Conservation (phyloP, 2,113 vertebrate species). For the Argyrosomus japonicus region DNA sequence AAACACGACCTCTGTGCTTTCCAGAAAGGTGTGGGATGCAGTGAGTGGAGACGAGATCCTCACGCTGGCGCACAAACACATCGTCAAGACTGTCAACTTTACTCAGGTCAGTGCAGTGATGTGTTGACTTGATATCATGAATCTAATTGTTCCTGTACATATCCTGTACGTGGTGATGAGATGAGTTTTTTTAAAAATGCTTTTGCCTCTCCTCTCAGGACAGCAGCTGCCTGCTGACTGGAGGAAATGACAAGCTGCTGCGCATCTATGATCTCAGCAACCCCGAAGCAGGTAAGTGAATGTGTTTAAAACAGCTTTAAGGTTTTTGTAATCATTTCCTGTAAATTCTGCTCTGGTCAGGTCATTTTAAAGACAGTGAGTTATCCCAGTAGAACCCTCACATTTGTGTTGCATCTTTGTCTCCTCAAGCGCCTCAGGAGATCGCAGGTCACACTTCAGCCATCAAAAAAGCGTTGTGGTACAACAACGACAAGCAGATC, state of each 20-base stretch:
- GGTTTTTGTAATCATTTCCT: background rate
- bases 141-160: background rate
- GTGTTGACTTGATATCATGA: background rate
- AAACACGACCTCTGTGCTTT: constrained; percentile 40
- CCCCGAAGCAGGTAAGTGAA: constrained; percentile 90
- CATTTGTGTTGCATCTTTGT: background rate
- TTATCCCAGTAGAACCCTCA: background rate
- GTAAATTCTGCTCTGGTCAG: background rate
- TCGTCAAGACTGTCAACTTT: constrained; percentile 96
- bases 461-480: constrained; percentile 98
- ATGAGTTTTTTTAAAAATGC: too few species aligned
- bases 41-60: constrained; percentile 96
- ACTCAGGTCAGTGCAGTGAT: constrained; percentile 87
- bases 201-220: constrained; percentile 82
- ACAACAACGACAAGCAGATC: constrained; percentile 94
- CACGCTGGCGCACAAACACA: constrained; percentile 97
- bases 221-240: constrained; percentile 94
- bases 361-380: too few species aligned
- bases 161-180: background rate
- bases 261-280: constrained; percentile 95
- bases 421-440: constrained; percentile 89
- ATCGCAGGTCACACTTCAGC: constrained; percentile 94
- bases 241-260: constrained; percentile 95
- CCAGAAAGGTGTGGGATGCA: constrained; percentile 98
- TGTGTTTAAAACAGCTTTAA: background rate